Evolutionary conservation across 2,888 invertebrate species (phyloP).

Genomic region (Drosophila mimica): DNA sequence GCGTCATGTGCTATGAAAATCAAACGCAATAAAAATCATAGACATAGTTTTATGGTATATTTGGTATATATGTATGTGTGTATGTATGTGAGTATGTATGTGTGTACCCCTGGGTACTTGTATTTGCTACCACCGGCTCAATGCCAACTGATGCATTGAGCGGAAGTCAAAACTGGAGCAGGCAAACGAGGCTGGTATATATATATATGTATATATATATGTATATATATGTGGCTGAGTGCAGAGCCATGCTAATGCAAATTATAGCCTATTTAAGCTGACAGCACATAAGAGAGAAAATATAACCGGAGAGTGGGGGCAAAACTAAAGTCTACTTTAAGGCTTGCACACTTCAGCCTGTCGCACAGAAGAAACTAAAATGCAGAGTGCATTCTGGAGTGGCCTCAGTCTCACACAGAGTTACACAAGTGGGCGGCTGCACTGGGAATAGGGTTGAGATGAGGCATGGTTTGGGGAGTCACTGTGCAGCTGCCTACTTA

Average conservation of each 20-base stretch:
- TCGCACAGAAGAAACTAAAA: constrained; percentile 65
- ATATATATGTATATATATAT: constrained; percentile 5
- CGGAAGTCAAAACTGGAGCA: constrained; percentile 70
- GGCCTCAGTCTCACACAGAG: constrained; percentile 42
- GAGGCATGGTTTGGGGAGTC: constrained; percentile 2
- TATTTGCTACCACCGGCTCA: constrained; percentile 23
- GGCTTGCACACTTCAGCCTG: constrained; percentile 62
- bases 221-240: constrained; percentile 60
- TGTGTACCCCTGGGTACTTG: constrained; percentile 6
- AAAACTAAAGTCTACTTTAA: constrained; percentile 62
- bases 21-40: constrained; percentile 76
- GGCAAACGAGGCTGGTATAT: constrained; percentile 25
- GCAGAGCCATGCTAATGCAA: constrained; percentile 76
- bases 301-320: not conserved
- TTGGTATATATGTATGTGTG: constrained; percentile 13
- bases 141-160: constrained; percentile 54
- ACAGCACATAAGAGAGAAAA: constrained; percentile 30
- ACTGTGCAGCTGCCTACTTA: constrained; percentile 61
- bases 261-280: constrained; percentile 77
- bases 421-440: constrained; percentile 39
- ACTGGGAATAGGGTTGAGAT: constrained; percentile 1
- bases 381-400: constrained; percentile 58
- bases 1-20: constrained; percentile 75
- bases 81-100: not conserved
- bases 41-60: constrained; percentile 39